Conservation (phyloP, 2,888 invertebrate species). For the Polymixis flavicincta region DNA sequence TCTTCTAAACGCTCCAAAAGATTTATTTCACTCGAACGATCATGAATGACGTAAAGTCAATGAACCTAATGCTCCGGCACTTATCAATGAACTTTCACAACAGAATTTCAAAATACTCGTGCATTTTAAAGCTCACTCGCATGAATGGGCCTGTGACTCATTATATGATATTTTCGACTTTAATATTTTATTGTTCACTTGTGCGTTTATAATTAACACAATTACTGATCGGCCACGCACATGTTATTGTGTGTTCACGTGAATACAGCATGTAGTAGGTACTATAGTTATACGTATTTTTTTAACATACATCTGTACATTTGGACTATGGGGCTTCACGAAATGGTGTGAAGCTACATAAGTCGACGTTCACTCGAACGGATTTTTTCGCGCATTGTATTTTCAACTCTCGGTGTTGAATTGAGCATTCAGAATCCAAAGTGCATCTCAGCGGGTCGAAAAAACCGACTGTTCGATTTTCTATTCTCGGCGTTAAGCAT, state of each 20-base stretch:
- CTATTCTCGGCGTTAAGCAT: too few species aligned
- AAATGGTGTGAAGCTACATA: too few species aligned
- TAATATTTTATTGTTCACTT: conserved; percentile 42
- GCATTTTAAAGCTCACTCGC: conserved; percentile 45
- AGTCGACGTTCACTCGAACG: too few species aligned
- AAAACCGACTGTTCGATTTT: too few species aligned
- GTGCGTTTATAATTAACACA: conserved; percentile 40
- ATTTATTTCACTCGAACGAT: conserved; percentile 74
- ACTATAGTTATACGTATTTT: background rate
- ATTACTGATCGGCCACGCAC: conserved; percentile 33
- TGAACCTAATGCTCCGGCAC: conserved; percentile 49
- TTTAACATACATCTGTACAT: too few species aligned
- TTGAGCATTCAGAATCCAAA: too few species aligned
- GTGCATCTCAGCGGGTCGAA: too few species aligned
- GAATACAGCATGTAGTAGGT: background rate
- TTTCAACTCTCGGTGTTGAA: too few species aligned
- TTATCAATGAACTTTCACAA: conserved; percentile 46
- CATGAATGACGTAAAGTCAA: conserved; percentile 66
- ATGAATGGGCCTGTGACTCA: conserved; percentile 20
- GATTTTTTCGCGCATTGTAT: too few species aligned
- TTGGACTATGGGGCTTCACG: too few species aligned
- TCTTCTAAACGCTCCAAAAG: conserved; percentile 76
- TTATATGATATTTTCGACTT: conserved; percentile 39
- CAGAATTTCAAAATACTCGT: conserved; percentile 43
- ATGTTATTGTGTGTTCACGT: background rate